Percentiles rank a stretch among this genome's conserved stretches.
phyloP scores from a whole-genome alignment of 2,797 vertebrate genomes.

The Cheirogaleus major region DNA sequence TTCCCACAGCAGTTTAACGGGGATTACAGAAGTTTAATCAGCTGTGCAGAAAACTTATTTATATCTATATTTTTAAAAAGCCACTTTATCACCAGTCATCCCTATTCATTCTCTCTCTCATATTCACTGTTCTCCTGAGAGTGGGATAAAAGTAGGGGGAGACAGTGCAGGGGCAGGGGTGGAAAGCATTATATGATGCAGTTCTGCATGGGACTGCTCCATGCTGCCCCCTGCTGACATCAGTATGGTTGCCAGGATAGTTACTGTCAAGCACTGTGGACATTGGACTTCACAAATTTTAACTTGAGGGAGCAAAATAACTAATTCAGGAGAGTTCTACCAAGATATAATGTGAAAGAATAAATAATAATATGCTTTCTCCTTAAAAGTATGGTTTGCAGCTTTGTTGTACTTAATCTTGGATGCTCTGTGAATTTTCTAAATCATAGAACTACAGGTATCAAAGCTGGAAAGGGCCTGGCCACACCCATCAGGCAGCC shows the following conservation, averaged over 20 bases:
- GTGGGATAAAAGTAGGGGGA: background rate
- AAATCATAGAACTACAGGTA: background rate
- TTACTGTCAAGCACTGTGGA: background rate
- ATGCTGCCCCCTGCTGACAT: background rate
- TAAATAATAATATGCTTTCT: background rate
- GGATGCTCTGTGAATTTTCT: background rate
- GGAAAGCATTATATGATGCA: background rate
- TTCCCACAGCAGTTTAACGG: background rate
- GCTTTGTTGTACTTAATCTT: background rate
- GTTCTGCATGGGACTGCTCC: background rate
- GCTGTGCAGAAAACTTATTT: background rate
- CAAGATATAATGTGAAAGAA: background rate
- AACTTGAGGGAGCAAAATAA: background rate
- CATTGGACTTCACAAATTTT: background rate
- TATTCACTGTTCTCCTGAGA: background rate
- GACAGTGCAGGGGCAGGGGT: too few species aligned
- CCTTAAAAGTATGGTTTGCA: background rate
- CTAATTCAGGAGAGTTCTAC: conserved; percentile 3
- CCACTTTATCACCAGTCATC: background rate
- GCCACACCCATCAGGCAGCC: background rate
- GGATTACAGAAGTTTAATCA: conserved; percentile 5
- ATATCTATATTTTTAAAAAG: background rate
- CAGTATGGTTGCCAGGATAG: background rate
- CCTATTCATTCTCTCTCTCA: background rate
- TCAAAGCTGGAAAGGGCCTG: background rate